Evolutionary conservation across 2,113 vertebrate species (phyloP).

Genomic region (Atherinomorus stipes): DNA sequence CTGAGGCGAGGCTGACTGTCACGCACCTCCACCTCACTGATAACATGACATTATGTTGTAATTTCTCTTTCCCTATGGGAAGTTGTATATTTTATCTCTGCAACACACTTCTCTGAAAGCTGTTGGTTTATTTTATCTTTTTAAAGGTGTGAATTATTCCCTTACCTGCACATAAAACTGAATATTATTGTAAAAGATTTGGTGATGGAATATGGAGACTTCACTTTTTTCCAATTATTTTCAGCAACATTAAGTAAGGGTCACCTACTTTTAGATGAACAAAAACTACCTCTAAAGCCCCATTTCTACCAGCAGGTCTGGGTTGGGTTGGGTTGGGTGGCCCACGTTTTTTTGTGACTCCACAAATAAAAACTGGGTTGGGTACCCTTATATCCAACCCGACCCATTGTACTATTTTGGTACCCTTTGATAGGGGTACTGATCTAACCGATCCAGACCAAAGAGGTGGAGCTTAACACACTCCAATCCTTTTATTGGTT

Average conservation of each 20-base stretch:
- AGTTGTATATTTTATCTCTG: conserved; percentile 6
- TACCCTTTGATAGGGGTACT: too few species aligned
- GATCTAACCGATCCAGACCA: too few species aligned
- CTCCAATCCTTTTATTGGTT: too few species aligned
- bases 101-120: not conserved
- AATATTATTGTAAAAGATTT: not conserved
- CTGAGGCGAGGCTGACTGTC: conserved; percentile 46
- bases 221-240: not conserved
- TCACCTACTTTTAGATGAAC: not conserved
- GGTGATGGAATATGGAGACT: not conserved
- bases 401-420: too few species aligned
- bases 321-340: too few species aligned
- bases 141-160: conserved; percentile 9
- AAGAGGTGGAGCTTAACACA: too few species aligned
- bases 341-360: too few species aligned
- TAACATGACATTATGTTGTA: conserved; percentile 1
- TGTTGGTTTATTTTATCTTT: not conserved
- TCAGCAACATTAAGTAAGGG: not conserved
- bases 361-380: too few species aligned
- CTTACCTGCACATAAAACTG: not conserved
- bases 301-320: too few species aligned
- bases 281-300: not conserved
- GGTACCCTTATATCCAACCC: too few species aligned
- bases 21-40: conserved; percentile 25
- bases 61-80: conserved; percentile 12